Conservation (phyloP, 2,888 invertebrate species). For the Aspidiotus destructor region DNA sequence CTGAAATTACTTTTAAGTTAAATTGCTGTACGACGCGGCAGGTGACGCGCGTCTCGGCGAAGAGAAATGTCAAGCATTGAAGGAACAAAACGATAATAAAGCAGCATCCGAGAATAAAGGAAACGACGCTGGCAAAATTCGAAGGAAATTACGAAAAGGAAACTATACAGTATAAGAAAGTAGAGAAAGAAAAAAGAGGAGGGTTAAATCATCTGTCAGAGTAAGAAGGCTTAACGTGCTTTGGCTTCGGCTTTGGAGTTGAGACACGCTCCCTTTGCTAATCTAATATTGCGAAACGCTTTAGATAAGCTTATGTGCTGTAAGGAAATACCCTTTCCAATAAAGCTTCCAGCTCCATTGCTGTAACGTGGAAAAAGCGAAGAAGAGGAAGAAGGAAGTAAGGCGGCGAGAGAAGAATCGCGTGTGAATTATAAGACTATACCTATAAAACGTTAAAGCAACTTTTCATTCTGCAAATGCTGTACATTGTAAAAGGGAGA, state of each 20-base stretch:
- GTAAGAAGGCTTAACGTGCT: constrained; percentile 30
- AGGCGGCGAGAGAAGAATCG: background rate
- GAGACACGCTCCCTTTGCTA: constrained; percentile 17
- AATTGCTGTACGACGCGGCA: background rate
- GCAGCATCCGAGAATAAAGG: background rate
- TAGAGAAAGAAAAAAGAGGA: constrained; percentile 15
- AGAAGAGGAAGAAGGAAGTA: background rate
- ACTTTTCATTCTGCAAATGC: no score
- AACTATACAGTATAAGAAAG: constrained; percentile 6
- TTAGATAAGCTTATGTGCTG: constrained; percentile 31
- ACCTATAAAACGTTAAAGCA: constrained; percentile 11
- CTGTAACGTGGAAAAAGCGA: background rate
- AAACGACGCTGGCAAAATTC: constrained; percentile 4
- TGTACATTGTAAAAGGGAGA: constrained; percentile 19
- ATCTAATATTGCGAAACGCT: constrained; percentile 22
- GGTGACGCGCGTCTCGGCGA: background rate
- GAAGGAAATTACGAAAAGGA: constrained; percentile 9
- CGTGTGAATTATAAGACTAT: constrained; percentile 23
- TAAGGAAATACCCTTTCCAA: constrained; percentile 28
- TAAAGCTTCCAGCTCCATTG: background rate
- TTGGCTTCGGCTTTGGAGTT: constrained; percentile 23
- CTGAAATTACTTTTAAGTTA: no score
- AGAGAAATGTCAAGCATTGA: constrained; percentile 1
- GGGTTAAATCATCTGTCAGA: constrained; percentile 32
- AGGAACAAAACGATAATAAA: constrained; percentile 2